Conservation (phyloP, 2,888 invertebrate genomes). For the Protophormia terraenovae region DNA sequence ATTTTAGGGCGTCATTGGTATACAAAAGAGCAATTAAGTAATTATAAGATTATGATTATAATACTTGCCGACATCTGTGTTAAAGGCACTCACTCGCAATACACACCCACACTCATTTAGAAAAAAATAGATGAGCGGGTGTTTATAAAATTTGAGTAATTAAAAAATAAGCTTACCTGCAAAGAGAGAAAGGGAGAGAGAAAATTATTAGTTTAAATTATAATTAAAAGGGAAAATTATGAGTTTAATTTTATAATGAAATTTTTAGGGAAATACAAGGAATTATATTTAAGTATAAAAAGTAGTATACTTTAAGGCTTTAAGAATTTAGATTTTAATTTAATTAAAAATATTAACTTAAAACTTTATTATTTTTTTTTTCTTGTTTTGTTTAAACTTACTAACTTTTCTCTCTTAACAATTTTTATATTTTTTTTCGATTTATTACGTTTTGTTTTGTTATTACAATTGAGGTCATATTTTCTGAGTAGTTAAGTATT, state of each 20-base stretch:
- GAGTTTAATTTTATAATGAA: too few relatives aligned
- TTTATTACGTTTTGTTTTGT: too few relatives aligned
- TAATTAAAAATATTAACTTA: too few relatives aligned
- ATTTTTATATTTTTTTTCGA: too few relatives aligned
- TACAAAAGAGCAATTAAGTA: neutral
- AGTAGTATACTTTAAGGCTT: neutral
- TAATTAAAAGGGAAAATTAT: neutral
- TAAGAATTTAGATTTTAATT: neutral
- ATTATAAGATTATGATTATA: neutral
- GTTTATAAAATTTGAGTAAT: neutral
- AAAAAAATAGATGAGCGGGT: neutral
- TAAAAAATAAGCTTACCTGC: conserved; percentile 57
- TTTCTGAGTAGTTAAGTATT: conserved; percentile 26
- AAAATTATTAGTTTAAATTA: neutral
- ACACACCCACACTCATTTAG: too few relatives aligned
- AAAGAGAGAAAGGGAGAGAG: conserved; percentile 11
- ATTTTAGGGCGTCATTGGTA: neutral
- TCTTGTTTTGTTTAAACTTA: too few relatives aligned
- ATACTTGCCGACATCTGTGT: conserved; percentile 25
- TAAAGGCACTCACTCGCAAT: too few relatives aligned
- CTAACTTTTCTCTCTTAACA: too few relatives aligned
- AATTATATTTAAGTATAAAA: neutral
- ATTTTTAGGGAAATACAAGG: too few relatives aligned
- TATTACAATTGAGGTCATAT: conserved; percentile 42
- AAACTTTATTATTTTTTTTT: too few relatives aligned